Conservation (phyloP, 2,797 vertebrate species). For the Esox lucius region DNA sequence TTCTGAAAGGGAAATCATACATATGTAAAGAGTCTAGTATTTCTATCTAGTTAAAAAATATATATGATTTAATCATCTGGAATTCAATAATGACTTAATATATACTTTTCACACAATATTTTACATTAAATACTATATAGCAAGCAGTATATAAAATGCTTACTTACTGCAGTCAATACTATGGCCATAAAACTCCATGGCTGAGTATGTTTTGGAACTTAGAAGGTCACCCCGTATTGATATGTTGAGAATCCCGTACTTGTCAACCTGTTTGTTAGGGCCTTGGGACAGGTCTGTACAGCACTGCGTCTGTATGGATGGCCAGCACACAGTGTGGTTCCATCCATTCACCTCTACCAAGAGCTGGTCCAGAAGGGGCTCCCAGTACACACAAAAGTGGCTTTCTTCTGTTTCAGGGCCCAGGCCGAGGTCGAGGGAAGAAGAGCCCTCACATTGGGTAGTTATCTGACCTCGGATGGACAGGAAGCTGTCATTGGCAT, state of each 20-base stretch:
- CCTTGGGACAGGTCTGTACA: constrained; percentile 54
- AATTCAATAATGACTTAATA: too few species aligned
- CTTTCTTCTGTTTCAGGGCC: accelerated
- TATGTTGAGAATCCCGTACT: constrained; percentile 53
- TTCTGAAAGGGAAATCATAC: constrained; percentile 47
- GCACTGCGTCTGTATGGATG: constrained; percentile 48
- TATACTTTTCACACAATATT: too few species aligned
- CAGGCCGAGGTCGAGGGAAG: constrained; percentile 5
- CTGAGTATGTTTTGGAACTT: accelerated
- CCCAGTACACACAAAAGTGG: constrained; percentile 70
- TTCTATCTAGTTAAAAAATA: background rate
- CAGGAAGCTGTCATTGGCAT: constrained; percentile 59
- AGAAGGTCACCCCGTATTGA: background rate
- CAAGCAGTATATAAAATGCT: background rate
- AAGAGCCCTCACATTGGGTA: constrained; percentile 22
- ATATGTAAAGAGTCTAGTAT: background rate
- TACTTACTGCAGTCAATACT: constrained; percentile 63
- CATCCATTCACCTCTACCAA: constrained; percentile 46
- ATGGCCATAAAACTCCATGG: constrained; percentile 18
- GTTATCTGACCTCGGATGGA: constrained; percentile 62
- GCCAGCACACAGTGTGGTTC: constrained; percentile 52
- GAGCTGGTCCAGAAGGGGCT: constrained; percentile 70
- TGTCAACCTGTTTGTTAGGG: accelerated
- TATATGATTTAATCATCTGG: too few species aligned
- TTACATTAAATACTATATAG: background rate